A percentile compares a stretch with the other conserved stretches of the same genome.
These are phyloP conservation scores for Cephalotes varians DNA, from an alignment of 2,888 invertebrate species.

Conservation along the genomic window DNA sequence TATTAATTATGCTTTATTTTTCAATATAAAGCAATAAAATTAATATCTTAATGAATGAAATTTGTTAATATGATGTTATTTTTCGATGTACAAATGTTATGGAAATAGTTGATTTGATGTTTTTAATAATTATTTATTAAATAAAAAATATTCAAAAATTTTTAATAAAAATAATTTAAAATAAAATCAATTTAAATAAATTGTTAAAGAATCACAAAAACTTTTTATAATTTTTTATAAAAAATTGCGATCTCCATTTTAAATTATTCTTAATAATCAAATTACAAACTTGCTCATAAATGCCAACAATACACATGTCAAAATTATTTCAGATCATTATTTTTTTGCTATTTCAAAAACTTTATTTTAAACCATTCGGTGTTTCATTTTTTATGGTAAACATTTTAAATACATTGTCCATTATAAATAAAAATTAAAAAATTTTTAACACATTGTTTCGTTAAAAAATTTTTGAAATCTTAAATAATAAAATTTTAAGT, in stretches of 20 bases:
- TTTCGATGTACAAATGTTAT: conserved; percentile 42
- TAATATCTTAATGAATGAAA: conserved; percentile 46
- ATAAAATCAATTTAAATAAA: background rate
- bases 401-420: background rate
- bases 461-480: conserved; percentile 43
- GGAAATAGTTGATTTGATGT: background rate
- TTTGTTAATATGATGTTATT: conserved; percentile 66
- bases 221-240: background rate
- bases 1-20: conserved; percentile 54
- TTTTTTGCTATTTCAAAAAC: conserved; percentile 18
- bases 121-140: background rate
- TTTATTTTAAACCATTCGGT: conserved; percentile 13
- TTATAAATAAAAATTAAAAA: background rate
- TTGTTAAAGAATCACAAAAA: background rate
- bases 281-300: background rate
- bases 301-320: background rate
- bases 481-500: conserved; percentile 35
- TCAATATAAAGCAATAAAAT: conserved; percentile 44
- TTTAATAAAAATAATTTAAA: background rate
- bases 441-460: conserved; percentile 36
- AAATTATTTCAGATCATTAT: conserved; percentile 3
- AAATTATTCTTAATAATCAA: background rate
- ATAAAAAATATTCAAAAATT: too few relatives aligned
- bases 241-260: background rate
- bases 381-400: background rate